Conservation (phyloP, 2,797 vertebrate species). For the Diplodus sargus region DNA sequence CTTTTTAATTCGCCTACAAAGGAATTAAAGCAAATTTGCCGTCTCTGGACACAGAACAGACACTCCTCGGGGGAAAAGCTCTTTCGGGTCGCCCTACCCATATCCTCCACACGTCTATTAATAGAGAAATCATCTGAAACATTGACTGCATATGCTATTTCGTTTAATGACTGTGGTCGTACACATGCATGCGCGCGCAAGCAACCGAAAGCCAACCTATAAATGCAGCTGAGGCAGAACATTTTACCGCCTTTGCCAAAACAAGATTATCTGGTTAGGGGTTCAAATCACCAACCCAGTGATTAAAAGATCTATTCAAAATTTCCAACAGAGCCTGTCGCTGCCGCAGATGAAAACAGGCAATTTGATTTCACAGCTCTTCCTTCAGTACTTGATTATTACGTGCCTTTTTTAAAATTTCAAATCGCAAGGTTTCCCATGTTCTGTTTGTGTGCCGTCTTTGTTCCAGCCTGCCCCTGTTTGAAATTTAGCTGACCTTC, state of each 20-base stretch:
- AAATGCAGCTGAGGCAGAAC: constrained; percentile 72
- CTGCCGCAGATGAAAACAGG: constrained; percentile 56
- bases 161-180: constrained; percentile 73
- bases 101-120: constrained; percentile 73
- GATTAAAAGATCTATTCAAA: constrained; percentile 73
- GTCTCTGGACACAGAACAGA: constrained; percentile 74
- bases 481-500: constrained; percentile 72
- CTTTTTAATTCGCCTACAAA: constrained; percentile 60
- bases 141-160: constrained; percentile 71
- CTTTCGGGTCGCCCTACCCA: constrained; percentile 65
- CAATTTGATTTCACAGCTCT: constrained; percentile 54
- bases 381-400: constrained; percentile 9
- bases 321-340: constrained; percentile 54
- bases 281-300: constrained; percentile 74
- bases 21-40: constrained; percentile 51
- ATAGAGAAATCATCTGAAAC: constrained; percentile 72
- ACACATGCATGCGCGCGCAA: constrained; percentile 6
- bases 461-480: constrained; percentile 54
- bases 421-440: constrained; percentile 45
- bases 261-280: constrained; percentile 70
- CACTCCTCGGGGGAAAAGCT: constrained; percentile 27
- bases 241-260: constrained; percentile 69
- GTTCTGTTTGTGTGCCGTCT: constrained; percentile 56
- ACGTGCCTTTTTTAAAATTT: constrained; percentile 37
- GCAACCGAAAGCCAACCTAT: constrained; percentile 62